Evolutionary conservation across 1,140 invertebrate genomes (phyloP), one percentile per base, ranked within the genome.

Genomic region (Leptonema lineaticorne): DNA sequence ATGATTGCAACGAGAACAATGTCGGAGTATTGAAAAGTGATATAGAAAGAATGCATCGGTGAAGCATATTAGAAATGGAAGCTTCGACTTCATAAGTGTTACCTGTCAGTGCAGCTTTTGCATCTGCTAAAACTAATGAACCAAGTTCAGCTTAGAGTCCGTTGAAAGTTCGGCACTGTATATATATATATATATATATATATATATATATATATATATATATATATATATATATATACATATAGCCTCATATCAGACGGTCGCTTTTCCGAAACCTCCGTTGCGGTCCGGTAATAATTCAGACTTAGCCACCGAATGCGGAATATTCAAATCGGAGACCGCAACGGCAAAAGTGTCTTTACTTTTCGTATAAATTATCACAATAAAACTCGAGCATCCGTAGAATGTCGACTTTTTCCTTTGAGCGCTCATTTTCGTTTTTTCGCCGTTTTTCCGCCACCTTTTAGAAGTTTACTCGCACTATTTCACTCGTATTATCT

Each of bases 101-200:
- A 64, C 62, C 62, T 64, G 62, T 64, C 62, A 64, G 62, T 64
- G 62, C 62, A 64, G 62, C 41, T 64, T 64, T 64, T 45, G 45
- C 22, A 45, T 16, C 5, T 9, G n/a, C 62, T 28, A 18, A 27
- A 64, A 64, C 62, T 64, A 64, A 64, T 64, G 62, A 64, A 64
- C 62, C 50, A 64, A 64, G 62, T 64, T 64, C 27, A 30, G 7
- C 41, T 4, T 26, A 1, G 2, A 18, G 33, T 28, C 41, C n/a
- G 33, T 62, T 33, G 41, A 63, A 63, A 48, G 29, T 62, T 33
- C 14, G 33, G 4, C n/a, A n/a, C n/a, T n/a, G n/a, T n/a, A n/a
- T n/a, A n/a, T n/a, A n/a, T n/a, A n/a, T n/a, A n/a, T n/a, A n/a
- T n/a, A n/a, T n/a, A n/a, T n/a, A n/a, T n/a, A n/a, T n/a, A n/a